Evolutionary conservation across 2,888 invertebrate genomes (phyloP).

Genomic region (Aporophyla nigra): DNA sequence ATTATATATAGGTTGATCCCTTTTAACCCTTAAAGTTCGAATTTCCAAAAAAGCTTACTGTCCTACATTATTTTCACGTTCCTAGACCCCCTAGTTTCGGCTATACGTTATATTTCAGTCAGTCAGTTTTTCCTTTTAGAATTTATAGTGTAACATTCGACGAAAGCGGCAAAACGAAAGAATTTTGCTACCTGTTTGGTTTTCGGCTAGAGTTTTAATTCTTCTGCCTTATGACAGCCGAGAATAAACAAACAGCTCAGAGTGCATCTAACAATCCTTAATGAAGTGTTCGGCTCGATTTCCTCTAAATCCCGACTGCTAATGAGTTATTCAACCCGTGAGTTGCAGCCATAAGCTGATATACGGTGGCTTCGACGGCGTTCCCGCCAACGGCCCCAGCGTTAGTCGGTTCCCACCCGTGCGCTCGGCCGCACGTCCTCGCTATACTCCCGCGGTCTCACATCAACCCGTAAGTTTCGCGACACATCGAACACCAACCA

Average conservation of each 20-base stretch:
- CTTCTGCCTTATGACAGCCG: not conserved
- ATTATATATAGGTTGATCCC: too few relatives aligned
- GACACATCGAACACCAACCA: conserved; percentile 80
- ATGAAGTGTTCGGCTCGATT: conserved; percentile 49
- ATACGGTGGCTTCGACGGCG: conserved; percentile 38
- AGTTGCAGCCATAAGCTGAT: conserved; percentile 63
- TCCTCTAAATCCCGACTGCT: conserved; percentile 55
- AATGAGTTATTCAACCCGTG: conserved; percentile 64
- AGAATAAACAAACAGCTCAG: not conserved
- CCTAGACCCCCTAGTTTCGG: too few relatives aligned
- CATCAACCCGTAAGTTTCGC: conserved; percentile 84
- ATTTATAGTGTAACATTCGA: not conserved
- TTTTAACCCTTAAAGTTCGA: too few relatives aligned
- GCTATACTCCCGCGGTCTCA: conserved; percentile 69
- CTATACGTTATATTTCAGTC: too few relatives aligned
- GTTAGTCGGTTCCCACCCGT: conserved; percentile 77
- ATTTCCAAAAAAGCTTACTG: too few relatives aligned
- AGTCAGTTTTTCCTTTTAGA: not conserved
- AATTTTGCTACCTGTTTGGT: too few relatives aligned
- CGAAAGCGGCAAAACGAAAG: not conserved
- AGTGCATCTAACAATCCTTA: conserved; percentile 15
- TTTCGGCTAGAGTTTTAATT: not conserved
- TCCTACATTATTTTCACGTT: too few relatives aligned
- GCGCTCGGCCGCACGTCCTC: conserved; percentile 80
- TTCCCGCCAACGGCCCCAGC: conserved; percentile 54